Conservation (phyloP, 64 coral and sea anemone genomes). For the Montipora cactus region DNA sequence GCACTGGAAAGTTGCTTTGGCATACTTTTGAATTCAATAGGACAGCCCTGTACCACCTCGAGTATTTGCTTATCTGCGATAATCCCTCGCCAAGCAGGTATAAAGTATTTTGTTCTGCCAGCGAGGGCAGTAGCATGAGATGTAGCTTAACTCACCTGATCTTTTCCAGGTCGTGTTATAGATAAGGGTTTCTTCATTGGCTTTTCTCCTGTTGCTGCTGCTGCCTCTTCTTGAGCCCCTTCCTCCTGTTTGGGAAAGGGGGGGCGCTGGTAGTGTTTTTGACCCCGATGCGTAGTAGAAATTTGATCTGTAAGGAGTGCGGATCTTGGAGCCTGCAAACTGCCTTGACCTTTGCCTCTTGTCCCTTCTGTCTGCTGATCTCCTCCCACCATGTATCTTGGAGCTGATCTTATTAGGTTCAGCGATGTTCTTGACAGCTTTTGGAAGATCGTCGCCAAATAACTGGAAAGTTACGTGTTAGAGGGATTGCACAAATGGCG, state of each 20-base stretch:
- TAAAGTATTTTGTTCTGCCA: slow-evolving; percentile 48
- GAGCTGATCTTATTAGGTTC: slow-evolving; percentile 13
- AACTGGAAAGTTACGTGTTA: not conserved
- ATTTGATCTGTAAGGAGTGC: not conserved
- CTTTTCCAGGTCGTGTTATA: slow-evolving; percentile 1
- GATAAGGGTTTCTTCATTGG: not conserved
- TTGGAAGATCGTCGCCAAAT: not conserved
- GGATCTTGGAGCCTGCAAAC: not conserved
- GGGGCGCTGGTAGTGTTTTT: slow-evolving; percentile 4
- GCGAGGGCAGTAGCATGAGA: slow-evolving; percentile 11
- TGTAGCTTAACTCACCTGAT: slow-evolving; percentile 6
- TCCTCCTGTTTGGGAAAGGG: slow-evolving; percentile 4
- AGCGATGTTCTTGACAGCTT: slow-evolving; percentile 22
- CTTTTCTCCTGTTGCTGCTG: not conserved
- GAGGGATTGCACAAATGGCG: not conserved
- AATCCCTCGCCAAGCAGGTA: slow-evolving; percentile 32
- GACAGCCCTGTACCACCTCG: slow-evolving; percentile 35
- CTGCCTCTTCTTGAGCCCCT: not conserved
- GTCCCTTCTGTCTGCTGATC: not conserved
- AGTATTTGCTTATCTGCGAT: slow-evolving; percentile 17
- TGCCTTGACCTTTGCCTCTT: not conserved
- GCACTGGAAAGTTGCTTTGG: not conserved
- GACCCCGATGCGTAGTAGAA: not conserved
- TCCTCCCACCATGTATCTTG: slow-evolving; percentile 10
- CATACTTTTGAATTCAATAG: slow-evolving; percentile 21